These are phyloP conservation scores for Mesoligia furuncula DNA, from an alignment of 2,888 invertebrate genomes.

Conservation along the genomic window DNA sequence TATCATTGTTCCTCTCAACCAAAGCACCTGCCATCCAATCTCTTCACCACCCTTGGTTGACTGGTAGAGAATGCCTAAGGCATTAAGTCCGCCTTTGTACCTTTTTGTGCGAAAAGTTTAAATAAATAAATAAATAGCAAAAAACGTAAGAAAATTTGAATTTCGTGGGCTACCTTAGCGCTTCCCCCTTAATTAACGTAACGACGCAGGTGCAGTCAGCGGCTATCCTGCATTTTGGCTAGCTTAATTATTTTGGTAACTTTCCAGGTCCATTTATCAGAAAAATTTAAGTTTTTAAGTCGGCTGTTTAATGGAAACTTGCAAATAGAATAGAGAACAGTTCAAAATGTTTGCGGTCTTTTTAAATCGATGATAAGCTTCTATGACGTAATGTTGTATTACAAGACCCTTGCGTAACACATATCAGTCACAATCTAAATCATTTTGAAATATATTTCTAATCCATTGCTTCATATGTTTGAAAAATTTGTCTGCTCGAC, in stretches of 20 bases:
- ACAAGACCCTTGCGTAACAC: not conserved
- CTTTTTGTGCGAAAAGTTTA: too few relatives aligned
- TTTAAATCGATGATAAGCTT: not conserved
- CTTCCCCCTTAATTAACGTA: not conserved
- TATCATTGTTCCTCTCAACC: too few relatives aligned
- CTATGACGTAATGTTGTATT: not conserved
- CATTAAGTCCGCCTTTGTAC: too few relatives aligned
- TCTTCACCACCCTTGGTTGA: too few relatives aligned
- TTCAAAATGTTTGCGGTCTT: not conserved
- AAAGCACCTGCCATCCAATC: too few relatives aligned
- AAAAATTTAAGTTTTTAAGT: not conserved
- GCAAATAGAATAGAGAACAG: not conserved
- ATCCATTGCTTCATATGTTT: not conserved
- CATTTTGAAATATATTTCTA: not conserved
- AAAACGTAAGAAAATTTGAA: too few relatives aligned
- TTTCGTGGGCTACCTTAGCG: too few relatives aligned
- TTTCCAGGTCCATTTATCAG: not conserved
- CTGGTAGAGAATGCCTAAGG: too few relatives aligned
- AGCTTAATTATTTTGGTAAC: not conserved
- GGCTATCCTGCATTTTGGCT: not conserved
- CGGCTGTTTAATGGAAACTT: not conserved
- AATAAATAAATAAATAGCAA: too few relatives aligned
- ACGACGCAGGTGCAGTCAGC: slow-evolving; percentile 1
- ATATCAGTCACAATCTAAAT: not conserved
- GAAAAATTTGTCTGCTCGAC: too few relatives aligned